Percentiles rank a stretch among this genome's conserved stretches.
Evolutionary conservation across 1,140 invertebrate genomes (phyloP).

Genomic region (Drosophila elegans): DNA sequence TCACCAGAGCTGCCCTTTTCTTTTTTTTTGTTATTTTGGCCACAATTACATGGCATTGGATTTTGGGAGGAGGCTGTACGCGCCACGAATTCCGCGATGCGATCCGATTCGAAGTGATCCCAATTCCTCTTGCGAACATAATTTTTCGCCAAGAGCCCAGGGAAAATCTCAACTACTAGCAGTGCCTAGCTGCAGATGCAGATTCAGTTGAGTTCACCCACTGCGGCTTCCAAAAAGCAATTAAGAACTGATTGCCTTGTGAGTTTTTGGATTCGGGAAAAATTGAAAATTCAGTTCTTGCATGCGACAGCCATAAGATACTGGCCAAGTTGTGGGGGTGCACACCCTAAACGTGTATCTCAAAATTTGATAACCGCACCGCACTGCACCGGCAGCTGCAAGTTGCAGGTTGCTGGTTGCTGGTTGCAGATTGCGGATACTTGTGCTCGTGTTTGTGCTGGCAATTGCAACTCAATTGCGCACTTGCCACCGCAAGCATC

Average conservation of each 20-base stretch:
- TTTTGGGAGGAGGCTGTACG: conserved; percentile 69
- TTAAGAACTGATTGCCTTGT: conserved; percentile 74
- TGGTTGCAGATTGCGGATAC: conserved; percentile 24
- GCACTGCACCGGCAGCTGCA: conserved; percentile 25
- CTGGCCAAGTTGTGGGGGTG: conserved; percentile 49
- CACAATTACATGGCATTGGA: conserved; percentile 63
- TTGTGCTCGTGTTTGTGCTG: conserved; percentile 70
- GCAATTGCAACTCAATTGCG: conserved; percentile 83
- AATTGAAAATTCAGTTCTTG: conserved; percentile 67
- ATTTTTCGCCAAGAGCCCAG: conserved; percentile 12
- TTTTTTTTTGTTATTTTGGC: conserved; percentile 38
- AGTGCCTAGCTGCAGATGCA: conserved; percentile 22
- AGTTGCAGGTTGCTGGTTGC: conserved; percentile 35
- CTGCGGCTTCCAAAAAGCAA: conserved; percentile 48
- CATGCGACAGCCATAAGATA: conserved; percentile 56
- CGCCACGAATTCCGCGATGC: conserved; percentile 53
- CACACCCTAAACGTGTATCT: conserved; percentile 81
- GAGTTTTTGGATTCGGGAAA: conserved; percentile 46
- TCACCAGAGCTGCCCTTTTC: conserved; percentile 40
- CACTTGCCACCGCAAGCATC: conserved; percentile 81
- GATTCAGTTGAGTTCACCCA: background rate
- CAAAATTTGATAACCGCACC: conserved; percentile 75
- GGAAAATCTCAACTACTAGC: conserved; percentile 62
- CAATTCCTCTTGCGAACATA: conserved; percentile 32
- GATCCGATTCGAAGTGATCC: conserved; percentile 35